Percentiles rank a stretch among this genome's conserved stretches.
These are phyloP conservation scores for Nematopogon swammerdamellus DNA, from an alignment of 2,888 invertebrate genomes.

Conservation along the genomic window DNA sequence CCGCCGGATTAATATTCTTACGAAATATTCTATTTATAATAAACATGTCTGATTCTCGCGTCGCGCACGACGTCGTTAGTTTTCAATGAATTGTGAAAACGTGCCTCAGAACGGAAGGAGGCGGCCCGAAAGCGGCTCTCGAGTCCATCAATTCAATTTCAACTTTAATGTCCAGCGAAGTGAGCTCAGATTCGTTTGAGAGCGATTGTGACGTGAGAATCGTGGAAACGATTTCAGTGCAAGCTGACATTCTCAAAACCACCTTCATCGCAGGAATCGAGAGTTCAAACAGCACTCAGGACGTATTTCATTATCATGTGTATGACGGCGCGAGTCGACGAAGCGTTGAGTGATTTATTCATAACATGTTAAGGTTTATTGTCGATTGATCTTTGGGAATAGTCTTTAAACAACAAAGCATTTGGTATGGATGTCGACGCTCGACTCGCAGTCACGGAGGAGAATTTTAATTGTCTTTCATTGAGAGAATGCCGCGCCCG, in stretches of 20 bases:
- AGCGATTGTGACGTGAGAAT: too few species aligned
- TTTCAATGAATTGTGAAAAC: conserved; percentile 28
- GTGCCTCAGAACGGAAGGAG: conserved; percentile 22
- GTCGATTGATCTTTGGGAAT: not conserved
- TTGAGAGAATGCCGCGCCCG: conserved; percentile 35
- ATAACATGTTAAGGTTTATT: not conserved
- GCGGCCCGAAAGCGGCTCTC: too few species aligned
- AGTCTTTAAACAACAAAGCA: conserved; percentile 3
- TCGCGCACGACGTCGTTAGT: conserved; percentile 13
- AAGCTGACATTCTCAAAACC: too few species aligned
- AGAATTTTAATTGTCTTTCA: conserved; percentile 51
- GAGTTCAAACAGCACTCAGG: too few species aligned
- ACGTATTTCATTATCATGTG: too few species aligned
- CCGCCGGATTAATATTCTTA: not conserved
- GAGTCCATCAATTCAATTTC: too few species aligned
- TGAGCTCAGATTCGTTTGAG: too few species aligned
- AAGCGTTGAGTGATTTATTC: not conserved
- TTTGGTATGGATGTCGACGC: conserved; percentile 30
- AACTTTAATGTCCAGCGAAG: too few species aligned
- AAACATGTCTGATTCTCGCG: conserved; percentile 21
- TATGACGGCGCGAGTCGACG: too few species aligned
- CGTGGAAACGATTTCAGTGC: too few species aligned
- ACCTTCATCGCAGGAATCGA: too few species aligned
- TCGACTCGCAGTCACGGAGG: conserved; percentile 22
- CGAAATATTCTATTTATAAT: conserved; percentile 22